Conservation (phyloP, 2,888 invertebrate species). For the Petrolisthes cinctipes region DNA sequence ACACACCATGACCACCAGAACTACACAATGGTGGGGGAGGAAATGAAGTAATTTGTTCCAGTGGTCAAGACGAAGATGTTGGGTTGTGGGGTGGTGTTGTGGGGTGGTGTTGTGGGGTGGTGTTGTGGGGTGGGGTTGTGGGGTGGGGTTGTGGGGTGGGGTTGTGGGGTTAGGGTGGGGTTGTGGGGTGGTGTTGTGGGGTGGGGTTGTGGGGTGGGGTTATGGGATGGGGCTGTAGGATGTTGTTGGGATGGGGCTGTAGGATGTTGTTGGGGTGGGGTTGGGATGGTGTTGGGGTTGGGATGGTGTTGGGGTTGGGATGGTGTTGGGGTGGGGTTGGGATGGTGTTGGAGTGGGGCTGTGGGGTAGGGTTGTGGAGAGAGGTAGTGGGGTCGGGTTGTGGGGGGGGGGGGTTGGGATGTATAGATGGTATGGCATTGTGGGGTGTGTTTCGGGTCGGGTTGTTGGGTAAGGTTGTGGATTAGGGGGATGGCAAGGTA, state of each 20-base stretch:
- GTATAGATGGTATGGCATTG: too few relatives aligned
- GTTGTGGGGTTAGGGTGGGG: neutral
- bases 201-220: too few relatives aligned
- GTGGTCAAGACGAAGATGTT: conserved; percentile 6
- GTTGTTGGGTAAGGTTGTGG: too few relatives aligned
- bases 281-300: neutral
- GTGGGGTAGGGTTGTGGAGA: neutral
- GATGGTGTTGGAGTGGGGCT: neutral
- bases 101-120: neutral
- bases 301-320: neutral
- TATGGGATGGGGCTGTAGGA: neutral
- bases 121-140: neutral
- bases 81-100: neutral
- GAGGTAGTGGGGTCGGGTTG: too few relatives aligned
- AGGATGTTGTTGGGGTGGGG: neutral
- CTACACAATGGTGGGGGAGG: conserved; percentile 27
- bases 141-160: neutral
- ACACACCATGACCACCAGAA: too few relatives aligned
- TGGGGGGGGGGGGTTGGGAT: too few relatives aligned
- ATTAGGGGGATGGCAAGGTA: too few relatives aligned
- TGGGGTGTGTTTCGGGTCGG: too few relatives aligned
- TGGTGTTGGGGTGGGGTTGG: neutral
- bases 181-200: too few relatives aligned
- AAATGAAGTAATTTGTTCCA: conserved; percentile 31
- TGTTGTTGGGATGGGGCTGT: neutral